Conservation (phyloP, 2,113 vertebrate genomes). For the Rhineura floridana region DNA sequence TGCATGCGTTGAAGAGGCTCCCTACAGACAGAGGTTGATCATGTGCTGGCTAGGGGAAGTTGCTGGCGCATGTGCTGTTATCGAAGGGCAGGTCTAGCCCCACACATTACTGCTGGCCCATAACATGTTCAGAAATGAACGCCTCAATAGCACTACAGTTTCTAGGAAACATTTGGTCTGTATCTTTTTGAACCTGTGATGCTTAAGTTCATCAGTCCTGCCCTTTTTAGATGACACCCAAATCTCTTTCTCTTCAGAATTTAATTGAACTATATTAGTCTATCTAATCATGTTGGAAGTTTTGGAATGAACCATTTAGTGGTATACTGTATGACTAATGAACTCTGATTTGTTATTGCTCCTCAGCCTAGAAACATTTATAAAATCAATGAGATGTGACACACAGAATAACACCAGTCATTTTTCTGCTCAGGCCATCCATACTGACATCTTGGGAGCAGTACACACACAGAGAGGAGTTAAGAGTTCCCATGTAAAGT, state of each 20-base stretch:
- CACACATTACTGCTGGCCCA: too few relatives aligned
- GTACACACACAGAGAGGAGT: neutral
- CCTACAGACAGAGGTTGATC: too few relatives aligned
- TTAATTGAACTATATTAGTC: constrained; percentile 49
- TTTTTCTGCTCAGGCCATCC: neutral
- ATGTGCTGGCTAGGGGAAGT: too few relatives aligned
- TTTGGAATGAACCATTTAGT: neutral
- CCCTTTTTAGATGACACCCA: constrained; percentile 35
- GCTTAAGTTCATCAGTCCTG: constrained; percentile 25
- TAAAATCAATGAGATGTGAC: neutral
- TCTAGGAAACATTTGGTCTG: too few relatives aligned
- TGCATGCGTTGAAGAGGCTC: too few relatives aligned
- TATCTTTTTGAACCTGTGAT: neutral
- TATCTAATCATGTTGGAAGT: constrained; percentile 41
- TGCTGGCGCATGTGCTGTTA: too few relatives aligned
- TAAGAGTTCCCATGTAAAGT: neutral
- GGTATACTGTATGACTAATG: neutral
- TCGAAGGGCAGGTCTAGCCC: too few relatives aligned
- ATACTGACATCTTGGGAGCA: neutral
- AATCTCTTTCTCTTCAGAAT: constrained; percentile 28
- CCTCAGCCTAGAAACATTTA: neutral
- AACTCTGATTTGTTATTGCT: neutral
- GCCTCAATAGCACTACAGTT: neutral
- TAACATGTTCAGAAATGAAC: too few relatives aligned
- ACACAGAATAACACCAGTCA: neutral